Percentiles rank a stretch among this genome's conserved stretches.
phyloP scores from a whole-genome alignment of 2,888 invertebrate species.

The Merodon equestris region DNA sequence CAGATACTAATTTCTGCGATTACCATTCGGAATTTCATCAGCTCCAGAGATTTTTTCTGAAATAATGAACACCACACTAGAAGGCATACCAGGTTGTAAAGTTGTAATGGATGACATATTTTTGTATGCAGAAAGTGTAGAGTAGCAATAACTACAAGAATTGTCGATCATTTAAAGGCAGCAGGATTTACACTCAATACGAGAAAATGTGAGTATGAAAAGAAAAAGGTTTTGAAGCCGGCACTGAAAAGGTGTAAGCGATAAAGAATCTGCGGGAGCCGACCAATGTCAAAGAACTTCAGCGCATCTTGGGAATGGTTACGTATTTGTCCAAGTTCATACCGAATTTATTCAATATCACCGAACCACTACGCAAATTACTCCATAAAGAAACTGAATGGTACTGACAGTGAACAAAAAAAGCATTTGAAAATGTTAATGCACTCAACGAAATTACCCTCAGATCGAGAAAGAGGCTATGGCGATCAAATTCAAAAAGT shows the following conservation, averaged over 20 bases:
- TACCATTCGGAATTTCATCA: constrained; percentile 55
- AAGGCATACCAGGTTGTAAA: constrained; percentile 56
- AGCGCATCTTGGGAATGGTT: constrained; percentile 36
- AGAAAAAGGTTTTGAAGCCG: constrained; percentile 24
- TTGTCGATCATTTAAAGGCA: constrained; percentile 6
- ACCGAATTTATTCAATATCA: constrained; percentile 38
- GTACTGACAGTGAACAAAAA: too few species aligned
- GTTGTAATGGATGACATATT: constrained; percentile 40
- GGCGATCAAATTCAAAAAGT: too few species aligned
- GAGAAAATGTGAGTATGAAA: constrained; percentile 34
- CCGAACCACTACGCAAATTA: constrained; percentile 26
- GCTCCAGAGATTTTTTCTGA: constrained; percentile 42
- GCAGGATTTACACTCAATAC: constrained; percentile 18
- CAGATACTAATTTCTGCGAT: constrained; percentile 53
- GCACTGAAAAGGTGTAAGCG: constrained; percentile 30
- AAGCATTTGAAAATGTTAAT: too few species aligned
- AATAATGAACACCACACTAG: constrained; percentile 53
- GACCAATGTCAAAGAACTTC: constrained; percentile 42
- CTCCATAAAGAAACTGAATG: constrained; percentile 26
- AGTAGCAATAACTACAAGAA: constrained; percentile 8
- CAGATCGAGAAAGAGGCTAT: too few species aligned
- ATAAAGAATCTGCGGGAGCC: constrained; percentile 26
- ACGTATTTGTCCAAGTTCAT: constrained; percentile 37
- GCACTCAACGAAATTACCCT: too few species aligned
- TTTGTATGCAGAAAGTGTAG: constrained; percentile 54